Evolutionary conservation across 2,797 vertebrate species (phyloP).

Genomic region (Ctenosaura bakeri): DNA sequence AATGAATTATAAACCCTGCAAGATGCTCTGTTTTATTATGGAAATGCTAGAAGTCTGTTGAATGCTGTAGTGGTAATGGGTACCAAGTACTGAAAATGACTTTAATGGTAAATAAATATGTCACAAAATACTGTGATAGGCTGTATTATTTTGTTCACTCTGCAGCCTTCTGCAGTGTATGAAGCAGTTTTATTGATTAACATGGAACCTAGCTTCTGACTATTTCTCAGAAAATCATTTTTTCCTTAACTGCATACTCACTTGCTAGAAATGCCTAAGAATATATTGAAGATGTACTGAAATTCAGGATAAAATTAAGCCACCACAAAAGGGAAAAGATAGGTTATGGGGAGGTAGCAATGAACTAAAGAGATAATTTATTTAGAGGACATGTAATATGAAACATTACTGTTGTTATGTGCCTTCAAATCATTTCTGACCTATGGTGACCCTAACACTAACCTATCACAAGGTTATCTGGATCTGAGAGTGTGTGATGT

Average conservation of each 20-base stretch:
- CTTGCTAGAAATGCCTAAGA: not conserved
- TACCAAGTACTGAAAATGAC: conserved; percentile 45
- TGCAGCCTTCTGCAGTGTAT: conserved; percentile 44
- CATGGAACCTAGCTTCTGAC: conserved; percentile 19
- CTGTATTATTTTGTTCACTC: conserved; percentile 49
- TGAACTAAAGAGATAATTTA: not conserved
- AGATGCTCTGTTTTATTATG: conserved; percentile 23
- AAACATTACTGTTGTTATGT: not conserved
- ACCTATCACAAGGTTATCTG: no score
- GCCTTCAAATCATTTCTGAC: no score
- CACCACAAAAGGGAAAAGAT: not conserved
- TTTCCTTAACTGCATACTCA: not conserved
- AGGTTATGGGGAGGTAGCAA: not conserved
- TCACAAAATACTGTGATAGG: conserved; percentile 51
- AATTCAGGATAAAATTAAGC: not conserved
- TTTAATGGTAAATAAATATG: conserved; percentile 34
- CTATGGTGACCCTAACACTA: no score
- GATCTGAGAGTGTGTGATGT: no score
- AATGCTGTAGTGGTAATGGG: conserved; percentile 22
- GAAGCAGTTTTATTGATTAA: conserved; percentile 63
- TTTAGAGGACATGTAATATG: not conserved
- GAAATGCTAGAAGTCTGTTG: not conserved
- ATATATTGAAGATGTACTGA: not conserved
- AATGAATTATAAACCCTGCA: not conserved
- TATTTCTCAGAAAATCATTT: conserved; percentile 47